These are phyloP conservation scores for Pantherophis guttatus DNA, from an alignment of 2,113 vertebrate species.

Conservation along the genomic window DNA sequence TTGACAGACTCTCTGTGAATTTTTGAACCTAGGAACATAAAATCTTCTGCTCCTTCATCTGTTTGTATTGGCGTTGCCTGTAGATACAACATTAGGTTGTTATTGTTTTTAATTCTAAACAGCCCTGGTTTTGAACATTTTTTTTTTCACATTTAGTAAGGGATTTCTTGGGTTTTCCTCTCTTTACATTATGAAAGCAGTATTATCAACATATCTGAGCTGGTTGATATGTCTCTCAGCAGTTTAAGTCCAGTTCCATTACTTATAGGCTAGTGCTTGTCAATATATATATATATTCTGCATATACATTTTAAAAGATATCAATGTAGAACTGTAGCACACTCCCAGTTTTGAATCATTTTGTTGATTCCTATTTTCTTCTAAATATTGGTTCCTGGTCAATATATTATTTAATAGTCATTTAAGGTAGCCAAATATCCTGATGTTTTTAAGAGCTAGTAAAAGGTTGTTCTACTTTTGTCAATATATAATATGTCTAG, in stretches of 20 bases:
- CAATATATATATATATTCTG: background rate
- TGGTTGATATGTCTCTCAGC: background rate
- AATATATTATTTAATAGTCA: background rate
- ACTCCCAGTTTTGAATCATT: background rate
- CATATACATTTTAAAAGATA: background rate
- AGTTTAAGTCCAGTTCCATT: background rate
- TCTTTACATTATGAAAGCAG: background rate
- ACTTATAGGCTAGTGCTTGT: background rate
- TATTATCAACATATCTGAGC: background rate
- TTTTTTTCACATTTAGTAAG: background rate
- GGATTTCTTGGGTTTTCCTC: background rate
- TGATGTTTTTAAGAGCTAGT: background rate
- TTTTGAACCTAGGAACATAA: background rate
- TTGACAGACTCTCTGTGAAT: background rate
- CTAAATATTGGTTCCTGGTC: background rate
- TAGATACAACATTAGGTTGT: background rate
- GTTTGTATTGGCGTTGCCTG: background rate
- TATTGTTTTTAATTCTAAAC: background rate
- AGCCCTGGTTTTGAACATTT: background rate
- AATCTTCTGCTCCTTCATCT: background rate
- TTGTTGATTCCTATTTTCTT: background rate
- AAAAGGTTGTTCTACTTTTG: background rate
- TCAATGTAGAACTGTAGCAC: background rate
- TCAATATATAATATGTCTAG: background rate
- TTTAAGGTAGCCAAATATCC: background rate